Conservation (phyloP, 1,140 invertebrate species). For the Teleogryllus occipitalis region DNA sequence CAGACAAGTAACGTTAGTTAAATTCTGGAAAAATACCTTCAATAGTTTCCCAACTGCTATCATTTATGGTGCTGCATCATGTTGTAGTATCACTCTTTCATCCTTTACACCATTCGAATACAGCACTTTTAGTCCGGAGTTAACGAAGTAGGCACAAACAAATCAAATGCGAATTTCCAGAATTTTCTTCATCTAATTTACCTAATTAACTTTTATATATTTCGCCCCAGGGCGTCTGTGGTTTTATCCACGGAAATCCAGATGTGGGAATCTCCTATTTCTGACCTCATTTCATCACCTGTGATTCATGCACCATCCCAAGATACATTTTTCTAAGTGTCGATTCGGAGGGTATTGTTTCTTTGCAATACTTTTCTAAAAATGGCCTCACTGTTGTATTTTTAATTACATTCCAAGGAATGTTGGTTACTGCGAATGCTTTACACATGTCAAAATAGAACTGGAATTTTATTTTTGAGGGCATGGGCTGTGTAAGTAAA, state of each 20-base stretch:
- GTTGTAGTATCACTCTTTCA: background rate
- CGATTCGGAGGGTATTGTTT: background rate
- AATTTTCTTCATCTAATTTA: background rate
- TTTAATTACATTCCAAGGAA: background rate
- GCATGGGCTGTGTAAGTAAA: background rate
- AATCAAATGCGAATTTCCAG: background rate
- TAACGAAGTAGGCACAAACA: background rate
- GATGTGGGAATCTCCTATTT: background rate
- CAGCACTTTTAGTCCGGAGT: background rate
- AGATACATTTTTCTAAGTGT: background rate
- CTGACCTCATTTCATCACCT: background rate
- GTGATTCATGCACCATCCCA: background rate
- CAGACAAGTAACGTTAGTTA: slow-evolving; percentile 5
- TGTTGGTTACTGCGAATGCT: background rate
- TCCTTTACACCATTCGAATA: background rate
- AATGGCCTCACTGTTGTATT: background rate
- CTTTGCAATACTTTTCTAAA: background rate
- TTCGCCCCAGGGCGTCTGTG: background rate
- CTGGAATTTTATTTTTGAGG: background rate
- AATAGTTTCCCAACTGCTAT: background rate
- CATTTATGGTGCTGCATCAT: background rate
- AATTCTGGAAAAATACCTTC: background rate
- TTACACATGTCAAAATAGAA: slow-evolving; percentile 7
- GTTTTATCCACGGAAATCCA: background rate
- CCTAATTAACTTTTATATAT: background rate